Evolutionary conservation across 2,797 vertebrate species (phyloP).

Genomic region (Mus spretus): DNA sequence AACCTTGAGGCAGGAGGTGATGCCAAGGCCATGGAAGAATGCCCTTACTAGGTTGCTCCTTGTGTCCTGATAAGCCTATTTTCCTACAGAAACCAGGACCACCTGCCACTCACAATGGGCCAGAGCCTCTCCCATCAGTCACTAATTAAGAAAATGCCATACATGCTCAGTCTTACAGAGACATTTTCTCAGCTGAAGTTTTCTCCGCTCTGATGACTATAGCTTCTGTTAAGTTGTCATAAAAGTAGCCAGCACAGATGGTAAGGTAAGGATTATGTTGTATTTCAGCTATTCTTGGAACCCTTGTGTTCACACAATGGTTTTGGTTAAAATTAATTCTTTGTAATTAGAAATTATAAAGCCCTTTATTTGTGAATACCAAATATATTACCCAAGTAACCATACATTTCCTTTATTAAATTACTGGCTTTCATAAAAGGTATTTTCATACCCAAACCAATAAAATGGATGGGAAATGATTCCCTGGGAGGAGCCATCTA

Average conservation of each 20-base stretch:
- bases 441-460: conserved; percentile 19
- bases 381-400: conserved; percentile 52
- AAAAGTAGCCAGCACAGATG: not conserved
- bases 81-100: not conserved
- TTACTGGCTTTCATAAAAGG: conserved; percentile 44
- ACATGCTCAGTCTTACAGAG: not conserved
- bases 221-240: not conserved
- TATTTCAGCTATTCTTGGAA: conserved; percentile 40
- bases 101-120: not conserved
- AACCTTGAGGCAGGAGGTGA: not conserved
- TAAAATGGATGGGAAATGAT: conserved; percentile 32
- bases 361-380: conserved; percentile 66
- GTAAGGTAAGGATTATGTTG: conserved; percentile 29
- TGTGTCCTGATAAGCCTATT: not conserved
- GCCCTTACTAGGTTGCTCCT: not conserved
- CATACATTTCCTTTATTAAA: conserved; percentile 57
- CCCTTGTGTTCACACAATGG: conserved; percentile 45
- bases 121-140: not conserved
- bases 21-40: too few relatives aligned
- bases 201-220: not conserved
- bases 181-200: not conserved
- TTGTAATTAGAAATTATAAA: conserved; percentile 66
- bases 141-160: not conserved
- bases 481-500: conserved; percentile 12
- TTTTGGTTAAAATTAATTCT: conserved; percentile 61